Evolutionary conservation across 2,113 vertebrate genomes (phyloP).

Genomic region (Phalacrocorax carbo): DNA sequence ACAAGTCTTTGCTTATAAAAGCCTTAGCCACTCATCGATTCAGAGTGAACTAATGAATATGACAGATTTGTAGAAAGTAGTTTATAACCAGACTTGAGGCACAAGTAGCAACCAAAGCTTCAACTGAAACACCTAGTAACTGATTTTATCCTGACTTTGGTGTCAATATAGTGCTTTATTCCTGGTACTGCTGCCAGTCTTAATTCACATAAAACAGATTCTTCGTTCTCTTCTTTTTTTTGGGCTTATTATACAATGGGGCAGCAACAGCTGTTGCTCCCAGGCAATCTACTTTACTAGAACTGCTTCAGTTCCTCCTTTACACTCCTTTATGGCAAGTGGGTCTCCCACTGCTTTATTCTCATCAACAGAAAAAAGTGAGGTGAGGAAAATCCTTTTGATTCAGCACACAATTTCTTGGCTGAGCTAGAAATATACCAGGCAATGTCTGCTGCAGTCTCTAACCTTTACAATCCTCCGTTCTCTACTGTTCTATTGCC

Average conservation of each 20-base stretch:
- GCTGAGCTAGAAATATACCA: not conserved
- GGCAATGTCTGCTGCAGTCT: not conserved
- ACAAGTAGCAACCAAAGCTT: not conserved
- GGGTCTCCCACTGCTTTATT: not conserved
- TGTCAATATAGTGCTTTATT: not conserved
- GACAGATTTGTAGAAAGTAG: not conserved
- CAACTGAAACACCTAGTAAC: not conserved
- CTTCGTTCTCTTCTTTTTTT: too few relatives aligned
- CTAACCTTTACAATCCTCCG: not conserved
- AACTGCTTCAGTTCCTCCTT: not conserved
- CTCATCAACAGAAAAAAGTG: not conserved
- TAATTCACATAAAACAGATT: not conserved
- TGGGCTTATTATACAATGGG: not conserved
- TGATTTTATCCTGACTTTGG: not conserved
- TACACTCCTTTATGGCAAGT: not conserved
- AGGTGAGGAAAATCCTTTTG: not conserved
- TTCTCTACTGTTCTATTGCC: not conserved
- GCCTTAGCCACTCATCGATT: not conserved
- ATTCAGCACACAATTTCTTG: not conserved
- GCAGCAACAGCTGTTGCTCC: not conserved
- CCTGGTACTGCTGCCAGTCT: not conserved
- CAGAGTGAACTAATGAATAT: not conserved
- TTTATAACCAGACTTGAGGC: not conserved
- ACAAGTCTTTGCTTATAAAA: not conserved
- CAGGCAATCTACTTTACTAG: not conserved